Percentiles rank a stretch among this genome's conserved stretches.
Evolutionary conservation across 2,888 invertebrate species (phyloP).

Genomic region (Drosophila mimetica): DNA sequence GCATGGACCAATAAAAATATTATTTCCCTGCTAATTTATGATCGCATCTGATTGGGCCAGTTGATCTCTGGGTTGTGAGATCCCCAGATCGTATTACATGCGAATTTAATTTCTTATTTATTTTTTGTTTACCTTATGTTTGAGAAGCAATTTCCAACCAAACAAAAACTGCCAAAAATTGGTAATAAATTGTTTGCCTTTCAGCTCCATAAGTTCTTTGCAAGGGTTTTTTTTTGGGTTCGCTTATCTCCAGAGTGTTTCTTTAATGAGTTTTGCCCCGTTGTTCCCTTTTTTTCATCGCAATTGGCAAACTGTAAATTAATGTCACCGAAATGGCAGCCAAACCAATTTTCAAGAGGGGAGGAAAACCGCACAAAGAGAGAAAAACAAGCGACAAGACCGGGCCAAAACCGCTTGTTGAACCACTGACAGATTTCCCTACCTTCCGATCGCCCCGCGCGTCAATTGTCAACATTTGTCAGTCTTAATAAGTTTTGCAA

Average conservation of each 20-base stretch:
- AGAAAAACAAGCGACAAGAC: constrained; percentile 23
- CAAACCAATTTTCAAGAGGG: constrained; percentile 65
- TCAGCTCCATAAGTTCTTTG: constrained; percentile 19
- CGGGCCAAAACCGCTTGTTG: constrained; percentile 43
- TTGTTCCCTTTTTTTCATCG: constrained; percentile 41
- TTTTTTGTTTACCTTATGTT: constrained; percentile 1
- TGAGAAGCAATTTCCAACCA: neutral
- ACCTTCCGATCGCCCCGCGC: constrained; percentile 6
- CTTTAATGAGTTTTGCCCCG: constrained; percentile 53
- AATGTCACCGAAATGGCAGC: constrained; percentile 66
- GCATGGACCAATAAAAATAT: constrained; percentile 43
- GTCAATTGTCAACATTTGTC: constrained; percentile 75
- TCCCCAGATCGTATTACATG: constrained; percentile 12
- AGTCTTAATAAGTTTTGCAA: constrained; percentile 67
- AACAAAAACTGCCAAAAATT: constrained; percentile 14
- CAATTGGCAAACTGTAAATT: constrained; percentile 72
- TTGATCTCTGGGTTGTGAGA: constrained; percentile 1
- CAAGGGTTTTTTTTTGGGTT: neutral
- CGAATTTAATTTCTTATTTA: constrained; percentile 13
- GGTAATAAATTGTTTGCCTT: constrained; percentile 20
- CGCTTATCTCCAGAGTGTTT: constrained; percentile 29
- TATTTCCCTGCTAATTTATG: constrained; percentile 24
- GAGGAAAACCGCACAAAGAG: constrained; percentile 41
- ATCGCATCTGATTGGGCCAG: constrained; percentile 25
- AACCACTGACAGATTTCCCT: constrained; percentile 35